Evolutionary conservation across 1,140 invertebrate genomes (phyloP), one percentile per base, ranked within the genome.

Genomic region (Wasmannia auropunctata): DNA sequence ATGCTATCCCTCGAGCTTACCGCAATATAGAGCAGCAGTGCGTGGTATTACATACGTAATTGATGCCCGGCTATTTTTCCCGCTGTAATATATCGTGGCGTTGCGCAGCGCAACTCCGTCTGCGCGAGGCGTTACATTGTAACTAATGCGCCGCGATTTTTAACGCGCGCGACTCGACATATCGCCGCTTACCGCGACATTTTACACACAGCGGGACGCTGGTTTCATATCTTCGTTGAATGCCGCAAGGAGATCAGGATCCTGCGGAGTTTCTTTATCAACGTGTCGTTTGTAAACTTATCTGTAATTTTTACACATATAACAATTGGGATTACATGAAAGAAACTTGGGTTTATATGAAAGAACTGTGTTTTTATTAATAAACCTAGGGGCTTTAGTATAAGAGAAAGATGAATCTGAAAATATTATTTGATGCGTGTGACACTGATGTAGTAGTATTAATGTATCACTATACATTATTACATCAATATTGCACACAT

Each of bases 41-140:
- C 65, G 79, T 74, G 67, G 40, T 83, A 83, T 83, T 83, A 83
- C 67, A 83, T 83, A 60, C 79, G 54, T 74, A 83, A 83, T 83
- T 83, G 79, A 83, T 83, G 79, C 67, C 4, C 40, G 37, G 79
- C 67, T 83, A 83, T 83, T 83, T 83, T 83, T 83, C 28, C 25
- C 49, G 25, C 28, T 11, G 14, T 60, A 72, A 83, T 58, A 46
- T 74, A 83, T 83, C 22, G 63, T 4, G n/a, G 37, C 2, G 19
- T 81, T 31, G 67, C 37, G 67, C 49, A 56, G 77, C 77, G 63
- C 79, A 83, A 58, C 79, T 58, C 49, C 16, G 46, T 70, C 46
- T 74, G 79, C 67, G 79, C 6, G 37, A 80, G 62, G 62, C n/a
- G 51, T 83, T 83, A 83, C 67, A 58, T 83, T n/a, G 37, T 83